phyloP scores from a whole-genome alignment of 2,797 vertebrate genomes.

The Coranthus polyacanthus region DNA sequence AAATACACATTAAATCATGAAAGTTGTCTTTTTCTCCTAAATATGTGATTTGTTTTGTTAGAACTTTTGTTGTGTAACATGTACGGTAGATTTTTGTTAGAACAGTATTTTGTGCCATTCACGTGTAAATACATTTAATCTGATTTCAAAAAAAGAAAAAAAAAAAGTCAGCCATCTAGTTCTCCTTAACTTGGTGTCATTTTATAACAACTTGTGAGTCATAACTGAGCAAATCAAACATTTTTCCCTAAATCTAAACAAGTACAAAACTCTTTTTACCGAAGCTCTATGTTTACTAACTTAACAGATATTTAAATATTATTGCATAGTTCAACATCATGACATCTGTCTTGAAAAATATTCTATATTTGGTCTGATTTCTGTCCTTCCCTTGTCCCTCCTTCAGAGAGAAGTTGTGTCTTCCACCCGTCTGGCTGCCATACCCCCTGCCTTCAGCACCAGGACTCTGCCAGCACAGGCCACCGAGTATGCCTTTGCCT shows the following conservation, averaged over 20 bases:
- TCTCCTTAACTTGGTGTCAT: too few species aligned
- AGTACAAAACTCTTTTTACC: too few species aligned
- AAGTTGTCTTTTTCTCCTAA: not conserved
- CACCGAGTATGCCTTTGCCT: slow-evolving; percentile 94
- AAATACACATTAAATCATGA: too few species aligned
- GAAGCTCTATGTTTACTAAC: too few species aligned
- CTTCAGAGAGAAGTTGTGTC: slow-evolving; percentile 93
- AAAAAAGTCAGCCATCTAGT: too few species aligned
- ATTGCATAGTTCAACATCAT: not conserved
- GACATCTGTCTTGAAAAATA: not conserved
- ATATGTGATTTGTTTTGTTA: not conserved
- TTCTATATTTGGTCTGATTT: slow-evolving; percentile 22
- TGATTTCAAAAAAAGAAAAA: not conserved
- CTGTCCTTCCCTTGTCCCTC: slow-evolving; percentile 27
- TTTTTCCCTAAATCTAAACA: too few species aligned
- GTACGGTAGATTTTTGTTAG: too few species aligned
- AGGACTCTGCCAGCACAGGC: slow-evolving; percentile 92
- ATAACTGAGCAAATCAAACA: too few species aligned
- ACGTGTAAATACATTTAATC: not conserved
- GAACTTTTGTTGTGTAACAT: too few species aligned
- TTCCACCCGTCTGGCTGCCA: slow-evolving; percentile 87
- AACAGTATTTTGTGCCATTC: too few species aligned
- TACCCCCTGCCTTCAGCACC: slow-evolving; percentile 92
- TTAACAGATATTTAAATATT: not conserved
- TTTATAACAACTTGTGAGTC: too few species aligned